These are phyloP conservation scores for Smutsia gigantea DNA, from an alignment of 2,797 vertebrate genomes.

Conservation along the genomic window DNA sequence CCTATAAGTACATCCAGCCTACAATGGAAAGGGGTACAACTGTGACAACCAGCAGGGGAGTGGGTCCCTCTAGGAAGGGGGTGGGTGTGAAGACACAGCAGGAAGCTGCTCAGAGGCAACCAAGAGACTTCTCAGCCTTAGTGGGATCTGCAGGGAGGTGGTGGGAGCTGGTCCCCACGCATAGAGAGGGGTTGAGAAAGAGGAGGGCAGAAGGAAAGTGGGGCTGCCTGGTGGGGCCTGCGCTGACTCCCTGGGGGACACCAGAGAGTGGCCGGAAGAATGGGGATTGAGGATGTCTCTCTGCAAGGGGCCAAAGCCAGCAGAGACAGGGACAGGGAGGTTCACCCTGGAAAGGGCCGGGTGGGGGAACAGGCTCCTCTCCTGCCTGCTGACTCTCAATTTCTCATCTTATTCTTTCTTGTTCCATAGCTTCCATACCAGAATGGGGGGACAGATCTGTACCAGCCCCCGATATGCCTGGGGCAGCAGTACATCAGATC, in stretches of 20 bases:
- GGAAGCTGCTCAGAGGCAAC: background rate
- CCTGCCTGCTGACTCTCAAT: background rate
- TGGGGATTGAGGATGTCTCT: background rate
- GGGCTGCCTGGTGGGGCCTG: background rate
- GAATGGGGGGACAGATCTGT: accelerated
- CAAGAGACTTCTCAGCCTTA: background rate
- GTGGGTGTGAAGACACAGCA: background rate
- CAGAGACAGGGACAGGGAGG: background rate
- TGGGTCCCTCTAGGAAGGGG: background rate
- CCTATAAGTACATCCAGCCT: background rate
- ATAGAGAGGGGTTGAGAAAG: background rate
- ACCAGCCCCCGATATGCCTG: background rate
- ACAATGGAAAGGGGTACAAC: background rate
- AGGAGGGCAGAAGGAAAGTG: background rate
- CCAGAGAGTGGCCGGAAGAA: background rate
- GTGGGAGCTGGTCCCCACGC: background rate
- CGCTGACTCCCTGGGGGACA: background rate
- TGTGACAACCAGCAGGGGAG: background rate
- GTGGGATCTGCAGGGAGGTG: background rate
- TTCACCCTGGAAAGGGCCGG: background rate
- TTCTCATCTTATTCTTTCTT: background rate
- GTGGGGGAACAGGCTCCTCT: background rate
- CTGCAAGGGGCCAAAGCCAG: too few relatives aligned
- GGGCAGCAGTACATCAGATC: background rate
- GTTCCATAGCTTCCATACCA: background rate